Base-by-base conservation (phyloP, 2,113 vertebrate genomes). In the Oreochromis niloticus region DNA sequence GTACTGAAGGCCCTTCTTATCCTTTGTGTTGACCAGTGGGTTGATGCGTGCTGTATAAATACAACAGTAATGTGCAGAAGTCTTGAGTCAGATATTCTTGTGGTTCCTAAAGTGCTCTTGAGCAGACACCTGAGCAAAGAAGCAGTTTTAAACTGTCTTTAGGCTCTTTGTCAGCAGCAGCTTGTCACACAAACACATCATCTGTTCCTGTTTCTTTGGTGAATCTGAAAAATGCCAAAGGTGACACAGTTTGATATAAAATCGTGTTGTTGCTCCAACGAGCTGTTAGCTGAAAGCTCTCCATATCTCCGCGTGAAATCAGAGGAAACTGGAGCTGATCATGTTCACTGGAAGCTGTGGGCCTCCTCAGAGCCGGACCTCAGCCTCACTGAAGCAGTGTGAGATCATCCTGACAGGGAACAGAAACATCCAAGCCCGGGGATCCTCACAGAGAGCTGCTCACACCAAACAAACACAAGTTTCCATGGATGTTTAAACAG, bases 1-100 rank as follows among this genome's bases (percentile, higher is more conserved):
- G 8, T 0, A 0, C 57, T 61, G 57, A 61, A 34, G 30, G 27
- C 14, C 14, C 57, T 32, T 32, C 27, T 34, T 5, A 0, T 59
- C 7, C 24, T 59, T 0, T 59, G 27, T 30, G 56, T 32, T 32
- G 24, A 7, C 13, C 56, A 59, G 27, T 17, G 27, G 30, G 27
- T 59, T 59, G 27, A 59, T 32, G 56, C 2, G 3, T 59, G 27
- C 56, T 32, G 56, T 59, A 1, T 17, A 59, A 59, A 59, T 59
- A 59, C 56, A 59, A 59, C 56, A 59, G 56, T 32, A 32, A 59
- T 59, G 27, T 59, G 56, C 56, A 59, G 30, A 30, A 59, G 13
- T 30, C 27, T 59, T 59, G 56, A 59, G 24, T 30, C 56, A 59
- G 13, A 59, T 30, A 0, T 16, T 59, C 56, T 59, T 59, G 56